Evolutionary conservation across 2,797 vertebrate species (phyloP), one percentile per base, ranked within the genome.

Genomic region (Girardinus metallicus): DNA sequence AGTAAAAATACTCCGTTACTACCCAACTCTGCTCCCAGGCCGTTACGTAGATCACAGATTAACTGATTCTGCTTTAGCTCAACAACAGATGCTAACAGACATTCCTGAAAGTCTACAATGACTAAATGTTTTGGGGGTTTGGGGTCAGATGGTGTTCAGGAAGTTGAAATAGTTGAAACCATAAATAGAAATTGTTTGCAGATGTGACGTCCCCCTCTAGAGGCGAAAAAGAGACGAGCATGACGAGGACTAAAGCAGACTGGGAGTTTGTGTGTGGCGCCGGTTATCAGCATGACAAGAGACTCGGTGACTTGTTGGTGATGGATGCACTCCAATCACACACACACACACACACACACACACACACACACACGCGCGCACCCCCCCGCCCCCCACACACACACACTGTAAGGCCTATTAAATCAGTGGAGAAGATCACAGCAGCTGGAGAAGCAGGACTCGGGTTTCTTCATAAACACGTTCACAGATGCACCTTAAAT

Each of bases 201-300:
- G 39, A n/a, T 70, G 23, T n/a, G 21, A 70, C 12, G 43, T 70
- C 15, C 36, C 72, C 75, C n/a, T 62, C 47, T 46, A 21, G 57
- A 75, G 78, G 82, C 74, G 49, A 77, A 34, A 78, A 51, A 36
- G 4, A 62, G 6, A 10, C 1, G 7, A 75, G 55, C 21, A 55
- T 0, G 21, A 53, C 29, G 49, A 15, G 73, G 34, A 73, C 60
- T 66, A 21, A 51, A 21, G 64, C 64, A 68, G 66, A 70, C 66
- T 49, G 70, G n/a, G 41, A 62, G 76, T 66, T 70, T 78, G 41
- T 75, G 81, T 82, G 86, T 88, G 91, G 89, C 91, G 88, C 86
- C 91, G 23, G 74, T 87, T 92, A 92, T 92, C 89, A 86, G 18
- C 26, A 74, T 51, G 57, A 89, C 83, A 92, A 91, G 91, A 85